These are phyloP conservation scores for Brachionus koreanus DNA, from an alignment of 1,140 invertebrate genomes.

Conservation along the genomic window DNA sequence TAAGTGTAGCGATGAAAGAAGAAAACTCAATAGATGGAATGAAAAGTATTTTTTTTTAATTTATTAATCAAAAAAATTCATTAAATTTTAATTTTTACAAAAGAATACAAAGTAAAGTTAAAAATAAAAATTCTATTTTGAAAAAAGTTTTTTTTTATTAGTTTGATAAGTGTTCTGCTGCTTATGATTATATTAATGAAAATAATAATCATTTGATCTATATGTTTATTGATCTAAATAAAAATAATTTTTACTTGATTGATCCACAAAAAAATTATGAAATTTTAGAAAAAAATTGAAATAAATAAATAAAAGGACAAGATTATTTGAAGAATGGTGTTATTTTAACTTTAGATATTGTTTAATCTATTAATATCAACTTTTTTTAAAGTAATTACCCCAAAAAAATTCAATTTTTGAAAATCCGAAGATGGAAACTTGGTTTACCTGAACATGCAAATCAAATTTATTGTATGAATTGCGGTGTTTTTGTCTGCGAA, in stretches of 20 bases:
- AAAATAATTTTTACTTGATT: background rate
- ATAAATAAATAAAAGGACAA: background rate
- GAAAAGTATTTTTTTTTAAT: background rate
- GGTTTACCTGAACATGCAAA: background rate
- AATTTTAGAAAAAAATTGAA: background rate
- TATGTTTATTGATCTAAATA: background rate
- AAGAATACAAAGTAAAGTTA: background rate
- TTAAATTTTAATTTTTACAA: background rate
- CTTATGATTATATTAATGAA: background rate
- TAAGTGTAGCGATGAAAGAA: background rate
- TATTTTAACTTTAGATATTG: background rate
- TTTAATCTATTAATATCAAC: background rate
- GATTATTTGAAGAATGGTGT: background rate
- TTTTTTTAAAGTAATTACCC: background rate
- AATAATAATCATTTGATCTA: background rate
- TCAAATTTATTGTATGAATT: background rate
- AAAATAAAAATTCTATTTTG: background rate
- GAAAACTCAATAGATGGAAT: background rate
- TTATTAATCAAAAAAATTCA: background rate
- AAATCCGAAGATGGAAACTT: background rate
- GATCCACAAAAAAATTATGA: background rate
- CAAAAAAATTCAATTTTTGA: background rate
- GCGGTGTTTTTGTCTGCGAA: background rate
- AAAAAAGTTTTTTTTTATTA: background rate
- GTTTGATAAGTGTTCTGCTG: background rate